phyloP scores from a whole-genome alignment of 2,888 invertebrate species.

The Microchrysa polita region DNA sequence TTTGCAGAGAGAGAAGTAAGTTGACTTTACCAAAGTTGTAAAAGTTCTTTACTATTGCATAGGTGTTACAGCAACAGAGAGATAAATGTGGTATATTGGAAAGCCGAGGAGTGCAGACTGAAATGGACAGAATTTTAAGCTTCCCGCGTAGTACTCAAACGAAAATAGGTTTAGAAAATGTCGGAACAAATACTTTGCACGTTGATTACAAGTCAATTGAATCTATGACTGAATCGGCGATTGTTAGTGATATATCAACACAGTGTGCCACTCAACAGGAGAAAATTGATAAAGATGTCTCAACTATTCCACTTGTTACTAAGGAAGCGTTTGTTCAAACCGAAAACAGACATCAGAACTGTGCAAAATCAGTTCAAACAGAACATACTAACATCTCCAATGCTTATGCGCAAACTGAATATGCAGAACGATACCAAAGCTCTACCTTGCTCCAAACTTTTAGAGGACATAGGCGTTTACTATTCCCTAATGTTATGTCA shows the following conservation, averaged over 20 bases:
- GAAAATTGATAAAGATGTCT: neutral
- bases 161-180: constrained; percentile 6
- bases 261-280: neutral
- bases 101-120: constrained; percentile 61
- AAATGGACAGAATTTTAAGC: constrained; percentile 52
- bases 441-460: neutral
- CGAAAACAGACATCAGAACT: neutral
- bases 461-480: constrained; percentile 31
- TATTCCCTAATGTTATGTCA: constrained; percentile 52
- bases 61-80: neutral
- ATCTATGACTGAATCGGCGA: constrained; percentile 30
- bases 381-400: neutral
- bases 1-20: constrained; percentile 92
- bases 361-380: neutral
- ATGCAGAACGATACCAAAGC: neutral
- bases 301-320: neutral
- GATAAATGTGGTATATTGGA: constrained; percentile 43
- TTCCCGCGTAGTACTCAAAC: constrained; percentile 62
- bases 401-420: constrained; percentile 16
- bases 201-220: neutral
- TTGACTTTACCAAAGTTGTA: neutral
- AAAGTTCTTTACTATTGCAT: neutral
- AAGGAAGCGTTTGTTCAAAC: constrained; percentile 15
- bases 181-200: neutral
- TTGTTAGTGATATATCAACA: constrained; percentile 13